Evolutionary conservation across 1,140 invertebrate genomes (phyloP).

Genomic region (Brachionus rubens): DNA sequence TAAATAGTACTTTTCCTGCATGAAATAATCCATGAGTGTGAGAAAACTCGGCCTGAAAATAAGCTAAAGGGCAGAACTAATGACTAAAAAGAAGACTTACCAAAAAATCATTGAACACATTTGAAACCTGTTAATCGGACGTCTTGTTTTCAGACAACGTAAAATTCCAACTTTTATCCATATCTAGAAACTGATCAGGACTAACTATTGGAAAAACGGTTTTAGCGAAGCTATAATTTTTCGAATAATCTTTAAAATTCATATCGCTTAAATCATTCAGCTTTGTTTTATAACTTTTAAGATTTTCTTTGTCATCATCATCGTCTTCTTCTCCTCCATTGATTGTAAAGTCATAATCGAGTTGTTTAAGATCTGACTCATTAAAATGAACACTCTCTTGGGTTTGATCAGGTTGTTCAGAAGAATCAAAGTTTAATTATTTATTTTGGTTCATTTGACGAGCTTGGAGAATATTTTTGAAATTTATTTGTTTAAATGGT

Average conservation of each 20-base stretch:
- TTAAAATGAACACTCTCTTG: constrained; percentile 25
- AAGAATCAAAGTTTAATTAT: not conserved
- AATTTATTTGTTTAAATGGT: constrained; percentile 32
- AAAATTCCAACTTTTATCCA: not conserved
- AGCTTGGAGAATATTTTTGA: not conserved
- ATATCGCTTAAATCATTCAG: not conserved
- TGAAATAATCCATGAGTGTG: too few relatives aligned
- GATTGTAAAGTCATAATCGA: constrained; percentile 32
- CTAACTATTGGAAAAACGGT: constrained; percentile 4
- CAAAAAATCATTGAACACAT: not conserved
- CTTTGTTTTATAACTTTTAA: not conserved
- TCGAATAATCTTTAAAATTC: not conserved
- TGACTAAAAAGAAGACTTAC: too few relatives aligned
- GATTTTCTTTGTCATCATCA: constrained; percentile 30
- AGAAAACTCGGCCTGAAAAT: too few relatives aligned
- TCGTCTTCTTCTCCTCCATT: constrained; percentile 2
- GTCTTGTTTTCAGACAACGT: not conserved
- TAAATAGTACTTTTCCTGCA: too few relatives aligned
- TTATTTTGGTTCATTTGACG: not conserved
- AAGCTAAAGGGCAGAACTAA: too few relatives aligned
- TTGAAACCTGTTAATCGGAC: not conserved
- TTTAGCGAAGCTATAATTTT: constrained; percentile 26
- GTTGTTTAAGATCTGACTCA: constrained; percentile 35
- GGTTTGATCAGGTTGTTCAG: constrained; percentile 6
- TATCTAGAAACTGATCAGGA: not conserved